These are phyloP conservation scores for Lucilia cuprina DNA, from an alignment of 1,140 invertebrate genomes.

Conservation along the genomic window DNA sequence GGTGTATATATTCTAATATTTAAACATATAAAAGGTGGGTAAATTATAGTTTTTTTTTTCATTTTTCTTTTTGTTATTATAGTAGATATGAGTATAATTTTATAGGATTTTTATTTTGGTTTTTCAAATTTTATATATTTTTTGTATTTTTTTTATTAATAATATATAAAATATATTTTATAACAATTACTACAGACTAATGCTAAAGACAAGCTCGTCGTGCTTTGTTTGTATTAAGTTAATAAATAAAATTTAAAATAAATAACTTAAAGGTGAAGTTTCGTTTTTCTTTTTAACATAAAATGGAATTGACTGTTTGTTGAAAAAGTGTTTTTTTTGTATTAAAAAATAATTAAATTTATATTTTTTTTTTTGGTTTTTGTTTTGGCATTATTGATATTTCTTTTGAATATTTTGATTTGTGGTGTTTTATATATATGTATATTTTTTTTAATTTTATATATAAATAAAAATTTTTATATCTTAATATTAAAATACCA, in stretches of 20 bases:
- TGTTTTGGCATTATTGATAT: neutral
- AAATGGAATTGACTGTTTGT: constrained; percentile 17
- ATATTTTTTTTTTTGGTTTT: neutral
- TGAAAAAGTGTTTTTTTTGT: neutral
- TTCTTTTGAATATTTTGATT: neutral
- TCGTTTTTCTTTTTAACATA: neutral
- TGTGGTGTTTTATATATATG: neutral
- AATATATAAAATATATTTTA: neutral
- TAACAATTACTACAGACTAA: constrained; percentile 8
- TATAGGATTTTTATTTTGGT: neutral
- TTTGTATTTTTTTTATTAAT: neutral
- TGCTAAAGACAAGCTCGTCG: constrained; percentile 26
- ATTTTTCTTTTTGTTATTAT: neutral
- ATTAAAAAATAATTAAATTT: neutral
- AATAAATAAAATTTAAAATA: no score
- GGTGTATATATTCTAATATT: neutral
- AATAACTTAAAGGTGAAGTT: no score
- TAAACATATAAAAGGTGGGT: constrained; percentile 20
- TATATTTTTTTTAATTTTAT: no score
- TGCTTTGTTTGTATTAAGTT: neutral
- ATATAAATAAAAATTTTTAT: no score
- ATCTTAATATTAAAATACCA: neutral
- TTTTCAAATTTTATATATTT: neutral
- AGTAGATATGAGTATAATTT: constrained; percentile 15
- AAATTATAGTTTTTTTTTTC: neutral